Percentiles rank a stretch among this genome's conserved stretches.
Evolutionary conservation across 2,888 invertebrate species (phyloP).

Genomic region (Eupithecia centaureata): DNA sequence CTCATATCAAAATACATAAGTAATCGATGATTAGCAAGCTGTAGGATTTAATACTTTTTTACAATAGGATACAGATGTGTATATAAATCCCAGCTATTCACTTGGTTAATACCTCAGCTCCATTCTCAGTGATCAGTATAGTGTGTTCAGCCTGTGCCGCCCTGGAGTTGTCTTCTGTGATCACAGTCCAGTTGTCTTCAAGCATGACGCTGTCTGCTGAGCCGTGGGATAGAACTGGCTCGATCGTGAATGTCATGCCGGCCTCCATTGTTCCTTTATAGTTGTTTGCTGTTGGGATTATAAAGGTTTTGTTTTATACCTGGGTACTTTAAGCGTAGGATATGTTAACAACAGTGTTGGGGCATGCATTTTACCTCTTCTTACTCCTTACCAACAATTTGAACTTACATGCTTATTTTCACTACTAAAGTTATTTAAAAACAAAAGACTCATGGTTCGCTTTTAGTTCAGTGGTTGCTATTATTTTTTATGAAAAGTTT

Average conservation of each 20-base stretch:
- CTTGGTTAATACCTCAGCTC: slow-evolving; percentile 91
- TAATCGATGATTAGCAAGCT: no score
- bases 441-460: no score
- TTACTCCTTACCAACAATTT: no score
- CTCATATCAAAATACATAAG: no score
- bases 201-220: slow-evolving; percentile 86
- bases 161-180: slow-evolving; percentile 91
- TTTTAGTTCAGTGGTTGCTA: no score
- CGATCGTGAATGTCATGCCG: slow-evolving; percentile 98
- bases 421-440: no score
- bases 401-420: no score
- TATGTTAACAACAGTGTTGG: no score
- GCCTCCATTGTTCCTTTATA: slow-evolving; percentile 89
- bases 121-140: slow-evolving; percentile 90
- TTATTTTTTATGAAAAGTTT: no score
- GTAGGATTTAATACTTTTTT: not conserved
- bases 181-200: slow-evolving; percentile 96
- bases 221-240: slow-evolving; percentile 94
- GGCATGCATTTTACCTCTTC: no score
- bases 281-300: slow-evolving; percentile 81
- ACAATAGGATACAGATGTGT: not conserved
- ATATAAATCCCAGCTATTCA: slow-evolving; percentile 22
- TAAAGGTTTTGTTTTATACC: no score
- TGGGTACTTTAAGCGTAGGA: no score
- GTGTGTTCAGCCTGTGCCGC: slow-evolving; percentile 97